These are phyloP conservation scores for Trichogramma evanescens DNA, from an alignment of 2,888 invertebrate genomes.

Conservation along the genomic window DNA sequence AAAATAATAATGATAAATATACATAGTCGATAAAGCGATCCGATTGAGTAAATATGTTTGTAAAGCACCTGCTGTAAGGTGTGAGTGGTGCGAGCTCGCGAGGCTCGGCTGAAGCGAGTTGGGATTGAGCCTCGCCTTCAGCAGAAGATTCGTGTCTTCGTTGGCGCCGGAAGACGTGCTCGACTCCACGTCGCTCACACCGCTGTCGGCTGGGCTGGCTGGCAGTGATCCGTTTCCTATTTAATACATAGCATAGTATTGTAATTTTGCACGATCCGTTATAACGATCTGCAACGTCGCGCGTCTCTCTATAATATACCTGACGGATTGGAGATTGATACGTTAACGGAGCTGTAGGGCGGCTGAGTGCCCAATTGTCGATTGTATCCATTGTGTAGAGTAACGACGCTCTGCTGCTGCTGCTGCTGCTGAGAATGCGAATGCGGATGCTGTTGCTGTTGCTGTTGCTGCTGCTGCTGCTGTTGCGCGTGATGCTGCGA, in stretches of 20 bases:
- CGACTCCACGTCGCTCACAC: constrained; percentile 94
- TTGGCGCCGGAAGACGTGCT: constrained; percentile 67
- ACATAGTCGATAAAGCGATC: constrained; percentile 20
- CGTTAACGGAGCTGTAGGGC: constrained; percentile 53
- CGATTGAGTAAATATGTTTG: not conserved
- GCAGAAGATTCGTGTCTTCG: constrained; percentile 48
- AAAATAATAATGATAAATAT: not conserved
- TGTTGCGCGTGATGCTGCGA: constrained; percentile 56
- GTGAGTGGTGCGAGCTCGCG: constrained; percentile 42
- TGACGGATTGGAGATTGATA: constrained; percentile 46
- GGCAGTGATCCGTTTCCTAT: constrained; percentile 74
- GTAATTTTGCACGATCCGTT: constrained; percentile 30
- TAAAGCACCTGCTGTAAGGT: constrained; percentile 40
- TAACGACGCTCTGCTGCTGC: constrained; percentile 46
- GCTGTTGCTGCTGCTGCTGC: constrained; percentile 48
- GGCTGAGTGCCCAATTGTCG: constrained; percentile 49
- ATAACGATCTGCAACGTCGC: constrained; percentile 28
- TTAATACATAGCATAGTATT: constrained; percentile 13
- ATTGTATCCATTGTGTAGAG: constrained; percentile 41
- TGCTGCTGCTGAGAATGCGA: constrained; percentile 47
- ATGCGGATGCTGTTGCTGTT: constrained; percentile 50
- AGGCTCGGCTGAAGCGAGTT: constrained; percentile 47
- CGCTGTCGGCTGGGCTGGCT: constrained; percentile 94
- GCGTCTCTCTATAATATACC: constrained; percentile 45
- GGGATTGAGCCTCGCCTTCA: constrained; percentile 81